These are phyloP conservation scores for Aspiorhynchus laticeps DNA, from an alignment of 2,113 vertebrate genomes.

Conservation along the genomic window DNA sequence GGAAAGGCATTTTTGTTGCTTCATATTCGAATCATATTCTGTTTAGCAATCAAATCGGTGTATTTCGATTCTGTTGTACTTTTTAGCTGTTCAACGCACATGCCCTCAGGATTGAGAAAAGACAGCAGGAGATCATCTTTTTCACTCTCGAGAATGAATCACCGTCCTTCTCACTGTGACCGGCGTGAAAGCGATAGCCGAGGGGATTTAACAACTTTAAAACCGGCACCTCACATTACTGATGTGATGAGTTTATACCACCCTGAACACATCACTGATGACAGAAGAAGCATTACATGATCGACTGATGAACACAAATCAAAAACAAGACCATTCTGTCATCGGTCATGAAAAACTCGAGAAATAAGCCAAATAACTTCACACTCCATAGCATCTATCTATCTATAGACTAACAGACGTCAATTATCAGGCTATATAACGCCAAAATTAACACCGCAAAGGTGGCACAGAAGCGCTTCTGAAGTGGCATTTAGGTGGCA, in stretches of 20 bases:
- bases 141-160: not conserved
- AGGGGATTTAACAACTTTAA: slow-evolving; percentile 64
- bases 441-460: not conserved
- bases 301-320: not conserved
- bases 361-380: not conserved
- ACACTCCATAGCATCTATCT: not conserved
- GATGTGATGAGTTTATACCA: slow-evolving; percentile 16
- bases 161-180: not conserved
- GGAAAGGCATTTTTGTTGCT: not conserved
- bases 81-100: too few relatives aligned
- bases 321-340: not conserved
- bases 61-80: not conserved
- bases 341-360: not conserved
- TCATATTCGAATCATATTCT: not conserved
- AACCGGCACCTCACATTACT: slow-evolving; percentile 36
- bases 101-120: not conserved
- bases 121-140: not conserved
- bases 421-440: too few relatives aligned
- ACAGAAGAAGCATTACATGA: not conserved
- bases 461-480: not conserved
- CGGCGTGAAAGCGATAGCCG: slow-evolving; percentile 60
- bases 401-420: not conserved
- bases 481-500: too few relatives aligned
- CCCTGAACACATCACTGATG: slow-evolving; percentile 29
- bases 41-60: not conserved